Conservation (phyloP, 1,140 invertebrate species). For the Drosophila navojoa region DNA sequence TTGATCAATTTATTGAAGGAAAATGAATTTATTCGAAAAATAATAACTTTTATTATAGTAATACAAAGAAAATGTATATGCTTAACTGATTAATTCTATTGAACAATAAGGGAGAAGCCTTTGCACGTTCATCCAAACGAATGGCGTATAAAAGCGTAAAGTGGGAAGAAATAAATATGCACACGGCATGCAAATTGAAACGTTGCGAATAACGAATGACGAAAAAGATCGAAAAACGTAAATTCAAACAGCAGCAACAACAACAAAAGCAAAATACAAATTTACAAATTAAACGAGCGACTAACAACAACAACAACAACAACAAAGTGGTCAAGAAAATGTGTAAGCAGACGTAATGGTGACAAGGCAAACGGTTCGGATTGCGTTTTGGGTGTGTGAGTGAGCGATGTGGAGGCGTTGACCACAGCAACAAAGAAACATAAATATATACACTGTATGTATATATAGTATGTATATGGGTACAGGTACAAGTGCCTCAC, state of each 20-base stretch:
- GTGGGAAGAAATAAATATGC: slow-evolving; percentile 42
- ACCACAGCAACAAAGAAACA: background rate
- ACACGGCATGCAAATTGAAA: slow-evolving; percentile 65
- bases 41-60: background rate
- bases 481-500: slow-evolving; percentile 58
- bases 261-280: slow-evolving; percentile 1
- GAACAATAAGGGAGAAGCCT: background rate
- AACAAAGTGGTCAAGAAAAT: slow-evolving; percentile 46
- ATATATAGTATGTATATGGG: background rate
- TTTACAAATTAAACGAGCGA: slow-evolving; percentile 24
- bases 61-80: background rate
- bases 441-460: too few species aligned
- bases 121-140: slow-evolving; percentile 17
- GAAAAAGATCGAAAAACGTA: slow-evolving; percentile 33
- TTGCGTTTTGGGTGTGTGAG: slow-evolving; percentile 5
- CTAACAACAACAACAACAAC: slow-evolving; percentile 21
- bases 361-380: slow-evolving; percentile 29
- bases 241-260: slow-evolving; percentile 29
- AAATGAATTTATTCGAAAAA: background rate
- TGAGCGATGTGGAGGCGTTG: slow-evolving; percentile 1
- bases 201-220: slow-evolving; percentile 29
- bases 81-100: background rate
- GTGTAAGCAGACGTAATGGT: slow-evolving; percentile 10
- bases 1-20: too few species aligned
- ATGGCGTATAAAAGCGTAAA: slow-evolving; percentile 47